Evolutionary conservation across 2,797 vertebrate species (phyloP).

Genomic region (Crenuchus spilurus): DNA sequence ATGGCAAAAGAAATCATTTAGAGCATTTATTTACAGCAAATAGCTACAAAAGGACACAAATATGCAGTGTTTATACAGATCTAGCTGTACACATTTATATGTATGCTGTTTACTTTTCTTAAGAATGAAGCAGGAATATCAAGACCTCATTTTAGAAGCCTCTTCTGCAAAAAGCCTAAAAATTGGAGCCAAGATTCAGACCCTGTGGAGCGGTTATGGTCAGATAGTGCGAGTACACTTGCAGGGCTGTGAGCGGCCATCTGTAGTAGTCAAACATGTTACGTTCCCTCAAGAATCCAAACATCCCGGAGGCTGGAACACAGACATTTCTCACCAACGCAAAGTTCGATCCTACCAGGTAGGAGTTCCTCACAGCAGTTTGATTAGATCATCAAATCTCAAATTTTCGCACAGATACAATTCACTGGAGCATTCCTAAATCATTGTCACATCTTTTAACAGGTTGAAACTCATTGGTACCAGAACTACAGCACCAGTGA

Average conservation of each 20-base stretch:
- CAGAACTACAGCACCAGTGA: conserved; percentile 72
- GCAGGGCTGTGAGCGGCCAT: conserved; percentile 68
- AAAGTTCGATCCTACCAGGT: conserved; percentile 78
- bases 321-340: conserved; percentile 73
- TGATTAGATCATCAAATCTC: background rate
- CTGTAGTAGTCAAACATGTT: conserved; percentile 78
- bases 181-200: conserved; percentile 72
- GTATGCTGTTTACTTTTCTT: background rate
- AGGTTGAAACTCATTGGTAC: conserved; percentile 81
- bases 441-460: conserved; percentile 57
- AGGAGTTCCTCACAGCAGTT: background rate
- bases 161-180: conserved; percentile 68
- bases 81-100: background rate
- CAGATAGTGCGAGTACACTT: conserved; percentile 75
- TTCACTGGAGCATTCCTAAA: too few species aligned
- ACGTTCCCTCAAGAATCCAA: conserved; percentile 65
- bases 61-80: too few species aligned
- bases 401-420: too few species aligned
- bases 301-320: conserved; percentile 68
- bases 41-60: too few species aligned
- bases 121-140: conserved; percentile 74
- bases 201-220: conserved; percentile 80
- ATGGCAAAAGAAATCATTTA: too few species aligned
- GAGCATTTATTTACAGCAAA: too few species aligned
- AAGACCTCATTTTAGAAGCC: conserved; percentile 70